phyloP scores from a whole-genome alignment of 2,113 vertebrate genomes.

The Phylloscopus trochilus region DNA sequence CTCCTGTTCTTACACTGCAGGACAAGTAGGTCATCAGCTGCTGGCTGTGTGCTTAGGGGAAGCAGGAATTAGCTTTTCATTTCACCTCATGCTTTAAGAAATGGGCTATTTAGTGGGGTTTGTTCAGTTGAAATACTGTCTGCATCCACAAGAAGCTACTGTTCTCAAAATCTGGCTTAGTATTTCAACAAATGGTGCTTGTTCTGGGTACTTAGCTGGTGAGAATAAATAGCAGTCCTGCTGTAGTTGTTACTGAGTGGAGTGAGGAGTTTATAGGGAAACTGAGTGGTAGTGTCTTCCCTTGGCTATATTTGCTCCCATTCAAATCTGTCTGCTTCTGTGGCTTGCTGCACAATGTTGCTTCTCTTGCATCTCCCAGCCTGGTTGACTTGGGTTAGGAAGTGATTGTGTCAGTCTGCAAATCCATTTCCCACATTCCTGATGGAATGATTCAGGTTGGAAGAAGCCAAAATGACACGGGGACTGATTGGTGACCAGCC shows the following conservation, averaged over 20 bases:
- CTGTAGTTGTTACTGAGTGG: not conserved
- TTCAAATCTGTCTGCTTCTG: not conserved
- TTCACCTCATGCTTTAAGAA: not conserved
- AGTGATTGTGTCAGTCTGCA: not conserved
- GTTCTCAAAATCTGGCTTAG: constrained; percentile 50
- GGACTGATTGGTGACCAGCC: not conserved
- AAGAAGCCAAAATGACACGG: not conserved
- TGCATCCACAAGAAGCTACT: not conserved
- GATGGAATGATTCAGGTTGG: not conserved
- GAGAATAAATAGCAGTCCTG: not conserved
- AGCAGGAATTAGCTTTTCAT: constrained; percentile 4
- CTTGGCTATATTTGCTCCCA: not conserved
- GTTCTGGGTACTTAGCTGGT: not conserved
- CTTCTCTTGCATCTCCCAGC: not conserved
- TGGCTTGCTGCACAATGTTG: not conserved
- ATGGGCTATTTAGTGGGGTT: not conserved
- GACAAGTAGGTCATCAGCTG: constrained; percentile 11
- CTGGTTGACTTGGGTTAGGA: not conserved
- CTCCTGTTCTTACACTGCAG: not conserved
- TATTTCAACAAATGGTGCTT: constrained; percentile 17
- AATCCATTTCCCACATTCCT: not conserved
- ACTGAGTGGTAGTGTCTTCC: not conserved
- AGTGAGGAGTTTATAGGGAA: not conserved
- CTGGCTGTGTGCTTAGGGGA: not conserved
- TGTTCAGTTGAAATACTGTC: not conserved